phyloP scores from a whole-genome alignment of 2,113 vertebrate genomes.

The Chaetops frenatus region DNA sequence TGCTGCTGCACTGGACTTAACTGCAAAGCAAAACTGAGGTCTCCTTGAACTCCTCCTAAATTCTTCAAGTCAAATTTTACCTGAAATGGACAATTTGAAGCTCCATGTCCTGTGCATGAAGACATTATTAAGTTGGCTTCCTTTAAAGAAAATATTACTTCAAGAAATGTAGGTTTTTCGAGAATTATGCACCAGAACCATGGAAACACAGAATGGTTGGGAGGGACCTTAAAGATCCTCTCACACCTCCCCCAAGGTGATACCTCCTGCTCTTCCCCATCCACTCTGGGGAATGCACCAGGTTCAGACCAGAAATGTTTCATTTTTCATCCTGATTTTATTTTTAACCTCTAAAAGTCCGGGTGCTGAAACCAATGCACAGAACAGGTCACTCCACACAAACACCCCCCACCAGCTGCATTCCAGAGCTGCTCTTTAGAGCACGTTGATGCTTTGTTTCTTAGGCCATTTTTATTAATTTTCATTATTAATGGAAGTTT shows the following conservation, averaged over 20 bases:
- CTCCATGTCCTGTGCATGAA: not conserved
- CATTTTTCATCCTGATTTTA: not conserved
- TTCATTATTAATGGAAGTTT: not conserved
- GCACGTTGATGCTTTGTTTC: rapidly evolving
- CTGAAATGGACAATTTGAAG: not conserved
- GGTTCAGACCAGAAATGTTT: not conserved
- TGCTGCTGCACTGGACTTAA: not conserved
- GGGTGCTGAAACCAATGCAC: not conserved
- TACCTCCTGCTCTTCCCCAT: not conserved
- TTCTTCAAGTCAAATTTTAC: not conserved
- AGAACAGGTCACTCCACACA: not conserved
- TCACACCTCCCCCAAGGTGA: not conserved
- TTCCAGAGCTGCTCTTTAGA: not conserved
- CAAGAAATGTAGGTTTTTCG: not conserved
- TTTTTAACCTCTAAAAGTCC: not conserved
- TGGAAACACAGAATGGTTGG: not conserved
- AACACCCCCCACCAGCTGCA: rapidly evolving
- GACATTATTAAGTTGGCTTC: not conserved
- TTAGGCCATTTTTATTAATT: not conserved
- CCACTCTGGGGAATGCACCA: not conserved
- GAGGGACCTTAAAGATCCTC: not conserved
- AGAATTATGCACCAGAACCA: not conserved
- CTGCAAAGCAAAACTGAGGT: not conserved
- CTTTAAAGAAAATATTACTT: not conserved
- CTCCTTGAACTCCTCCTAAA: not conserved